A percentile compares a stretch with the other conserved stretches of the same genome.
Conservation (phyloP, 53 echinoderm and acorn worm genomes). For the Holothuria scabra region DNA sequence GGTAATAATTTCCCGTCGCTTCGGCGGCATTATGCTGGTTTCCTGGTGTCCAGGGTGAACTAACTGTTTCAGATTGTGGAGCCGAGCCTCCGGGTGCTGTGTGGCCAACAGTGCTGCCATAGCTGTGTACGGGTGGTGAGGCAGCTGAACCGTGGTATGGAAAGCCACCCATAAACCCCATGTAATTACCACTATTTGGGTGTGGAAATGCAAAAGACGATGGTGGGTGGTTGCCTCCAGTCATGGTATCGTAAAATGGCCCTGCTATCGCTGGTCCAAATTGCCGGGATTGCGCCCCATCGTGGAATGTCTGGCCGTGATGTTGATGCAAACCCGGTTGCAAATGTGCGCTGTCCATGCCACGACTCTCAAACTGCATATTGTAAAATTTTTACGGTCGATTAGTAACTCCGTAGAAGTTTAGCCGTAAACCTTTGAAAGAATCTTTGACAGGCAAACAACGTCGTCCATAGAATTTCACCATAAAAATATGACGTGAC, state of each 20-base stretch:
- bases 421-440: constrained; percentile 44
- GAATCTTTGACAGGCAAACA: constrained; percentile 49
- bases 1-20: constrained; percentile 13
- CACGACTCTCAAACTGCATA: constrained; percentile 49
- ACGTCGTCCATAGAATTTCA: constrained; percentile 44
- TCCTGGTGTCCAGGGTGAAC: constrained; percentile 44
- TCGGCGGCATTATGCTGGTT: constrained; percentile 1
- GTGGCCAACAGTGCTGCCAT: constrained; percentile 6
- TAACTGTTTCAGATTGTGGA: constrained; percentile 23
- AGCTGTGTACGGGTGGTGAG: constrained; percentile 37
- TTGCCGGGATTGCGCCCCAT: constrained; percentile 55
- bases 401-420: constrained; percentile 56
- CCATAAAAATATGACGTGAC: constrained; percentile 57
- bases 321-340: constrained; percentile 45
- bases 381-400: constrained; percentile 34
- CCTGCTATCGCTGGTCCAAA: constrained; percentile 52
- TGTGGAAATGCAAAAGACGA: constrained; percentile 56
- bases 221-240: constrained; percentile 62
- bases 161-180: constrained; percentile 83
- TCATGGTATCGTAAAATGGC: constrained; percentile 68
- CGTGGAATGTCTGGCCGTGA: constrained; percentile 48
- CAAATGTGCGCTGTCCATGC: constrained; percentile 50
- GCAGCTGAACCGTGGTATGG: constrained; percentile 57
- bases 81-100: constrained; percentile 8
- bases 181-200: constrained; percentile 71